phyloP scores from a whole-genome alignment of 2,888 invertebrate genomes.

The Peribatodes rhomboidaria region DNA sequence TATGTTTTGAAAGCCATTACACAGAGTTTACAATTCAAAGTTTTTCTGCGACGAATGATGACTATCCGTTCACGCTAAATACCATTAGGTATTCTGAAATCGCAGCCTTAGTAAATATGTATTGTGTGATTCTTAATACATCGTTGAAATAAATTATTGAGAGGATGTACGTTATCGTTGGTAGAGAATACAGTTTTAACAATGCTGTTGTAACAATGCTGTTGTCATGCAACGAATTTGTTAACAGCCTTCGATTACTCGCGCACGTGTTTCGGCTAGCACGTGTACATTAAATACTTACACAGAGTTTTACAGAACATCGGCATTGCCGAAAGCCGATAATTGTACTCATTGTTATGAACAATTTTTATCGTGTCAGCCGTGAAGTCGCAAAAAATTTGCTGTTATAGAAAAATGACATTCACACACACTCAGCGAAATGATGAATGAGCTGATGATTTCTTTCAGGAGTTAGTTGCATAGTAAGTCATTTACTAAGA shows the following conservation, averaged over 20 bases:
- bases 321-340: no score
- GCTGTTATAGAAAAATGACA: no score
- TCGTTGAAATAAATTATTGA: background rate
- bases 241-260: background rate
- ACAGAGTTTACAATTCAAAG: background rate
- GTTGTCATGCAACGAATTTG: conserved; percentile 9
- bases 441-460: no score
- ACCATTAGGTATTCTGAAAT: conserved; percentile 4
- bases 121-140: background rate
- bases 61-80: background rate
- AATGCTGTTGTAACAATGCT: background rate
- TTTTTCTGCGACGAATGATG: background rate
- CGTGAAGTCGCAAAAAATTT: no score
- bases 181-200: background rate
- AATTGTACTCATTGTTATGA: no score
- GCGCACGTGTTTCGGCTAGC: conserved; percentile 8
- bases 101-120: conserved; percentile 2
- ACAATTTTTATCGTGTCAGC: no score
- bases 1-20: background rate
- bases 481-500: no score
- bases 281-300: background rate
- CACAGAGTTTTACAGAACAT: background rate
- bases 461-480: no score
- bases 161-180: background rate
- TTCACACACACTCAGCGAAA: no score